Evolutionary conservation across 1,140 invertebrate genomes (phyloP), one percentile per base, ranked within the genome.

Genomic region (Macrostomum lignano): DNA sequence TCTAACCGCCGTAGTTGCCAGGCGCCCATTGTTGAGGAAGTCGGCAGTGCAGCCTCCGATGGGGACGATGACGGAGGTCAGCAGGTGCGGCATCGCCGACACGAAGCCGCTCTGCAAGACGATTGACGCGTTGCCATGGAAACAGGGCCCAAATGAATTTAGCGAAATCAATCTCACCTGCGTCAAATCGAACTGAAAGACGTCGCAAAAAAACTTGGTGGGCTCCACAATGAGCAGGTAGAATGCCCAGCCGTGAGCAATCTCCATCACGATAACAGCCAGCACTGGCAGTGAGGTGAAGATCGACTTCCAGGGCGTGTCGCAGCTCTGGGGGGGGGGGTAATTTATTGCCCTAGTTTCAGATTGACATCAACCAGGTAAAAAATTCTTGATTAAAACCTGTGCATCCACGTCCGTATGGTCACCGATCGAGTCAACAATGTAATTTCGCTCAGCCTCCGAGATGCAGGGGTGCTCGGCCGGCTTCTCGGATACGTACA

Each of bases 201-300:
- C 72, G 47, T 84, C 72, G 42, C 74, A 73, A 50, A 98, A 76
- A 53, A 93, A 98, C 9, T 71, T 73, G 2, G 82, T 72, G 52
- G 98, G 88, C 40, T 81, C 88, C 29, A 93, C 69, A n/a, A 98
- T 79, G 11, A 98, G 66, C 10, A 98, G 62, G 59, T 98, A 98
- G 55, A 98, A 98, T 42, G 93, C 96, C 86, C 86, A 98, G n/a
- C 81, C 91, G 35, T 91, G 69, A 49, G 88, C 94, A 51, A 98
- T 94, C 51, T 98, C 96, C 3, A 88, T 88, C 20, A 96, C 82
- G 34, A 98, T 88, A 38, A 98, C 98, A 2, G 91, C 91, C 55
- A 82, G 82, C 0, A 96, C 88, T 0, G 88, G 88, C 65, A 79
- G 72, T 1, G 88, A 98, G 0, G 74, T 81, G 42, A 86, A 68